Base-by-base conservation (phyloP, 2,113 vertebrate species). In the Vicugna pacos region DNA sequence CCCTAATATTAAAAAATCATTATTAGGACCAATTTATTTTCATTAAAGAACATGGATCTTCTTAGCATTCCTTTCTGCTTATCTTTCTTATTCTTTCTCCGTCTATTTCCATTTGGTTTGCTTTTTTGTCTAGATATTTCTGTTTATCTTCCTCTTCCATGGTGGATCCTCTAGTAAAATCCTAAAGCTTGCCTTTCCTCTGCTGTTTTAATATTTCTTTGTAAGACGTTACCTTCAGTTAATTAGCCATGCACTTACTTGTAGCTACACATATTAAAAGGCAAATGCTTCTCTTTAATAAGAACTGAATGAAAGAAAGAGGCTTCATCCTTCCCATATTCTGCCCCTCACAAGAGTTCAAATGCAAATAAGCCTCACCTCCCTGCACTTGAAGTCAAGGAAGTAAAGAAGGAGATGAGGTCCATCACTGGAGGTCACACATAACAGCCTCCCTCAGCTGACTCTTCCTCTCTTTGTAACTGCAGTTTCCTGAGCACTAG, bases 81-180 rank as follows among this genome's bases (percentile, higher is more conserved):
- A 58, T 54, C 65, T 13, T 20, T 38, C 8, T 90, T 77, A 70
- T 28, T 96, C 96, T 76, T 95, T 91, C 95, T 97, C 94, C 85
- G 97, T 97, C 97, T 97, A 67, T 97, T 97, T 96, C 80, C 97
- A 80, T 98, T 97, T 90, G 89, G 94, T 97, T 96, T 73, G 42
- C 85, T 90, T 96, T 92, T 67, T 82, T 62, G 75, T 91, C 60
- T 95, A 96, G 95, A 97, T 93, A 87, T 98, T 97, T 97, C 94
- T 96, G 96, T 98, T 97, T 97, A 96, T 97, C 96, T 98, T 97
- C 95, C 93, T 75, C 90, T 89, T 76, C 81, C 81, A 14, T 93
- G 96, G 96, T 77, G 90, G 94, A 95, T 90, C 96, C 97, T 88
- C 76, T 35, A 88, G 80, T 60, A 82, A 0, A 96, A 95, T 94